A percentile compares a stretch with the other conserved stretches of the same genome.
Conservation (phyloP, 64 coral and sea anemone species). For the Stylophora pistillata region DNA sequence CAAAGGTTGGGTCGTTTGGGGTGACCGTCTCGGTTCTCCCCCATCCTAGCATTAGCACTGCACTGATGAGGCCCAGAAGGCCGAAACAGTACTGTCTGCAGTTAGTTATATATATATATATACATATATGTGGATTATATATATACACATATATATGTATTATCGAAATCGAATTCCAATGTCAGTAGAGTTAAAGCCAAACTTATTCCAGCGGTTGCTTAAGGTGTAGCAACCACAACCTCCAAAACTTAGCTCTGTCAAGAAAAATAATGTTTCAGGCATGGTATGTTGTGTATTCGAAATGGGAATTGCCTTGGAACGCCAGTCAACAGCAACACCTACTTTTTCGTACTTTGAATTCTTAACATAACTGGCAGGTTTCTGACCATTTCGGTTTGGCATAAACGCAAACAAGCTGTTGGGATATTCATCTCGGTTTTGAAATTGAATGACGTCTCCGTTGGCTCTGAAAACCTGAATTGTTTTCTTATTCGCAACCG, state of each 20-base stretch:
- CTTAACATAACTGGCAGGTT: neutral
- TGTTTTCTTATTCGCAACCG: neutral
- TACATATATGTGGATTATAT: too few species aligned
- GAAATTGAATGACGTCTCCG: neutral
- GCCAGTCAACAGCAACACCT: constrained; percentile 53
- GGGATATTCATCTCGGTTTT: constrained; percentile 57
- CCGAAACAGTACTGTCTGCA: too few species aligned
- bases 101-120: too few species aligned
- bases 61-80: too few species aligned
- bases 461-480: constrained; percentile 59
- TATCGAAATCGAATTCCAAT: constrained; percentile 57
- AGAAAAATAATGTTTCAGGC: constrained; percentile 34
- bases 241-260: constrained; percentile 33
- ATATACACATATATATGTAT: too few species aligned
- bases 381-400: constrained; percentile 41
- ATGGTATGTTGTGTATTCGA: constrained; percentile 19
- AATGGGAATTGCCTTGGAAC: neutral
- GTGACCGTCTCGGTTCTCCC: too few species aligned
- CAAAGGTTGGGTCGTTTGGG: too few species aligned
- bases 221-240: neutral
- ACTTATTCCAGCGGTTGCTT: constrained; percentile 42
- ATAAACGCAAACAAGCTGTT: constrained; percentile 66
- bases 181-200: constrained; percentile 30
- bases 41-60: too few species aligned
- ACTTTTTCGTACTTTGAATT: neutral